Conservation (phyloP, 2,888 invertebrate genomes). For the Thumatha senex region DNA sequence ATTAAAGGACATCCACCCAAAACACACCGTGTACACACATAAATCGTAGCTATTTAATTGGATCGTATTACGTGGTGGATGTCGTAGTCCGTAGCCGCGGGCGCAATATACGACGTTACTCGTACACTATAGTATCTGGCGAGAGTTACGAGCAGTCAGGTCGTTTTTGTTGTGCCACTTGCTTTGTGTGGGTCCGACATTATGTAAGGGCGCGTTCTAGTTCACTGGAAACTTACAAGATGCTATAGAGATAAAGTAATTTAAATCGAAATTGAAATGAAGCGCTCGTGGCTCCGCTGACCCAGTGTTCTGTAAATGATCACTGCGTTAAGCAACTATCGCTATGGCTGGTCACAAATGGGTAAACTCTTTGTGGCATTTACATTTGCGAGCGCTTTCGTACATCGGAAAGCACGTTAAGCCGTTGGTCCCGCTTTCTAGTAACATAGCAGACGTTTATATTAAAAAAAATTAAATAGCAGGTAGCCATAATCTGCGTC, state of each 20-base stretch:
- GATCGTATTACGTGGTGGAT: conserved; percentile 67
- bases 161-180: conserved; percentile 44
- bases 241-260: conserved; percentile 9
- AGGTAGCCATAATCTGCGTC: too few relatives aligned
- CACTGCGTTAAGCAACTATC: too few relatives aligned
- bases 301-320: too few relatives aligned
- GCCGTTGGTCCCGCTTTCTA: too few relatives aligned
- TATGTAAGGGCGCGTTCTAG: conserved; percentile 36
- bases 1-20: conserved; percentile 49
- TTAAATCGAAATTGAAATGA: background rate
- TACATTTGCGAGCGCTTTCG: too few relatives aligned
- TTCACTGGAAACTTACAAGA: conserved; percentile 22
- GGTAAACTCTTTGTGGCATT: too few relatives aligned
- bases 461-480: too few relatives aligned
- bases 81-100: conserved; percentile 55
- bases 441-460: too few relatives aligned
- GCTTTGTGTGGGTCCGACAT: conserved; percentile 29
- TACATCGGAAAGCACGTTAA: too few relatives aligned
- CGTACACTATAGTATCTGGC: conserved; percentile 64
- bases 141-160: conserved; percentile 62
- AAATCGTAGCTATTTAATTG: conserved; percentile 72
- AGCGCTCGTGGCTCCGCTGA: too few relatives aligned
- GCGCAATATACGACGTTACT: conserved; percentile 67
- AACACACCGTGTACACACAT: conserved; percentile 54
- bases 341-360: too few relatives aligned